Evolutionary conservation across 2,888 invertebrate species (phyloP), one percentile per base, ranked within the genome.

Genomic region (Xestia sexstrigata): DNA sequence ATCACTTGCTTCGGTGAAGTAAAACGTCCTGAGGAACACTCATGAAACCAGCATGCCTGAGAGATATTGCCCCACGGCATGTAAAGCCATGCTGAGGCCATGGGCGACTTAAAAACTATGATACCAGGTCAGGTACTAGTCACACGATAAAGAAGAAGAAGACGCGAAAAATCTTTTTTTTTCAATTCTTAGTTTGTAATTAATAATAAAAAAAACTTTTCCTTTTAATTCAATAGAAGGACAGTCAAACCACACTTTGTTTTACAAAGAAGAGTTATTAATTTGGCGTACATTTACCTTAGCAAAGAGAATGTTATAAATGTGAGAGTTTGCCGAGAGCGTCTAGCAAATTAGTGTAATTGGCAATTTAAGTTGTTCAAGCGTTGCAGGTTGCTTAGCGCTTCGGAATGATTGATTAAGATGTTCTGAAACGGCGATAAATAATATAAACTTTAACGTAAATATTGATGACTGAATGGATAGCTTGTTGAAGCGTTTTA

Each of bases 371-470:
- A 35, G 58, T 60, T 69, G 30, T 65, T 65, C 9, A 65, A 81
- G 42, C 47, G 49, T 66, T 69, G 58, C 49, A 66, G 20, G 17
- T 35, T 49, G 26, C 26, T 68, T 63, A 69, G 30, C 23, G 49
- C 58, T 69, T 58, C 13, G 9, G 17, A 76, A 63, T 79, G 67
- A 79, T 60, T 52, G 60, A 67, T 81, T 60, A 67, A 74, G 26
- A 74, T 45, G 2, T 60, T 67, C 49, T 47, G 4, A 23, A n/a
- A 55, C 8, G 11, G 23, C 26, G 11, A 60, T 67, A 52, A 67
- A 74, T 66, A 67, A 74, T 73, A 45, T 81, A 30, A 79, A 60
- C 8, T 74, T 73, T 1, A 52, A 81, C 15, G 6, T 60, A n/a
- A 58, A 35, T 49, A 72, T 65, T 49, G 30, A 52, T 60, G 9